Conservation (phyloP, 1,140 invertebrate genomes). For the Cyclargus thomasi region DNA sequence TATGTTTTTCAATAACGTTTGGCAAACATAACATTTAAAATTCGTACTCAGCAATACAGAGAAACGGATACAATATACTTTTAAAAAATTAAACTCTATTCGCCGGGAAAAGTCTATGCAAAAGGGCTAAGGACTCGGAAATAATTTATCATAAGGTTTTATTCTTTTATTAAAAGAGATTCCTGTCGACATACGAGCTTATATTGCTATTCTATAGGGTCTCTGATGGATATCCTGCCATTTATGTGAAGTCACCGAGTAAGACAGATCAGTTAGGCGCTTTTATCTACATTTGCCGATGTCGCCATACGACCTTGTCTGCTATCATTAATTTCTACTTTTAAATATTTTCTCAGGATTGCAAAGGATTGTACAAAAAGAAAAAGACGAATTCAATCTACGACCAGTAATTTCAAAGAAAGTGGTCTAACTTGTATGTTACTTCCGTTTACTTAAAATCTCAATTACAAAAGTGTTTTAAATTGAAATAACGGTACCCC, state of each 20-base stretch:
- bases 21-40: no score
- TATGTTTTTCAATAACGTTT: no score
- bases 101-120: not conserved
- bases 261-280: not conserved
- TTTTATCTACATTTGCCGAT: not conserved
- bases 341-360: not conserved
- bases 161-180: not conserved
- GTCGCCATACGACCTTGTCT: not conserved
- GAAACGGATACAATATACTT: no score
- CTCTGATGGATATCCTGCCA: not conserved
- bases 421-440: not conserved
- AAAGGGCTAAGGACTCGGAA: not conserved
- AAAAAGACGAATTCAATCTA: not conserved
- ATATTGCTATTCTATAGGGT: constrained; percentile 1
- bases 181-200: not conserved
- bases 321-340: not conserved
- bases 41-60: no score
- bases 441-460: constrained; percentile 1
- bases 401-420: not conserved
- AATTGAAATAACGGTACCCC: not conserved
- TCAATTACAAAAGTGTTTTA: not conserved
- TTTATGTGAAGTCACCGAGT: not conserved
- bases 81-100: not conserved
- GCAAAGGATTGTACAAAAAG: no score
- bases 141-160: not conserved